These are phyloP conservation scores for Apteryx owenii DNA, from an alignment of 2,113 vertebrate genomes.

Conservation along the genomic window DNA sequence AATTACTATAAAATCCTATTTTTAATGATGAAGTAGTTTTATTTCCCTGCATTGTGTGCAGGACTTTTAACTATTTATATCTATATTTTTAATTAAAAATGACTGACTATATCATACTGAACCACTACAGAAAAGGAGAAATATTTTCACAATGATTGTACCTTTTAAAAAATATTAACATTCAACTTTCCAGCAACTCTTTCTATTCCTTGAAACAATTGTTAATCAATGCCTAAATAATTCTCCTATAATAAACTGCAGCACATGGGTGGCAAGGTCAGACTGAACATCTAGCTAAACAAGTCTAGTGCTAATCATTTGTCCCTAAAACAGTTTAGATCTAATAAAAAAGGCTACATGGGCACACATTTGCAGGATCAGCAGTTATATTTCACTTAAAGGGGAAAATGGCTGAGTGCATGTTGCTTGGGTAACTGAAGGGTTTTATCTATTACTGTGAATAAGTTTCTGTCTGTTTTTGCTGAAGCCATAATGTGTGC, in stretches of 20 bases:
- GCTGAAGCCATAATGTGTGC: background rate
- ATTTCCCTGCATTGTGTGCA: background rate
- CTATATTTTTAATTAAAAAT: background rate
- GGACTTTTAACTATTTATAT: background rate
- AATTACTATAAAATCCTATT: background rate
- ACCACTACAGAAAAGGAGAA: background rate
- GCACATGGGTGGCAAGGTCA: background rate
- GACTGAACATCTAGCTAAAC: background rate
- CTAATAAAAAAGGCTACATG: background rate
- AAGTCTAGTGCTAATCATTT: background rate
- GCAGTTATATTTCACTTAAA: background rate
- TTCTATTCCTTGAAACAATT: background rate
- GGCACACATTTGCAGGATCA: background rate
- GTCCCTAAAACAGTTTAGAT: background rate
- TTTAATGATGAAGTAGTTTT: background rate
- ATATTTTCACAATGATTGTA: background rate
- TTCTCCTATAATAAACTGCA: background rate
- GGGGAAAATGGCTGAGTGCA: background rate
- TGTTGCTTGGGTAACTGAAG: background rate
- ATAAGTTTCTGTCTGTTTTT: background rate
- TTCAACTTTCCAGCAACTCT: background rate
- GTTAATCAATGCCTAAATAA: background rate
- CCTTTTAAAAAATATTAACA: background rate
- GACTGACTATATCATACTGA: background rate
- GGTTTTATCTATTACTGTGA: background rate